Percentiles rank a stretch among this genome's conserved stretches.
Evolutionary conservation across 2,113 vertebrate genomes (phyloP).

Genomic region (Gallinago media): DNA sequence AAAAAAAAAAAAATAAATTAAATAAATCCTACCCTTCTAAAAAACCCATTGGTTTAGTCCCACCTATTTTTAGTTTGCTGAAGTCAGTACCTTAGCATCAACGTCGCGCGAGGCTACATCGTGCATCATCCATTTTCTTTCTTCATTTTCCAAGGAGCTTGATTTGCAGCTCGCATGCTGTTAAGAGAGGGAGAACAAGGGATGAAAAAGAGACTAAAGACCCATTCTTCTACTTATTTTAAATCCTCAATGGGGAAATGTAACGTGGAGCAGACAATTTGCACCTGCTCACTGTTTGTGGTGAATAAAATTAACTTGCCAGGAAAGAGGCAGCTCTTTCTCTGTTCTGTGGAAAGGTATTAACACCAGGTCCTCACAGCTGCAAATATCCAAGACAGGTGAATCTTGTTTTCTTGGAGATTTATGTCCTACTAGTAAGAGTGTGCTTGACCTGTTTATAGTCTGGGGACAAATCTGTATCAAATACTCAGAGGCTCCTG

Average conservation of each 20-base stretch:
- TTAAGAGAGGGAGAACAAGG: background rate
- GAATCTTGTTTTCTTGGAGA: background rate
- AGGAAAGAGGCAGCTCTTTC: background rate
- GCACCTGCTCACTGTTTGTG: background rate
- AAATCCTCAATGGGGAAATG: background rate
- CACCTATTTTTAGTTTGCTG: background rate
- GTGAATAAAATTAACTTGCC: rapidly evolving
- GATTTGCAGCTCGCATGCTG: conserved; percentile 11
- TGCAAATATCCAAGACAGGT: background rate
- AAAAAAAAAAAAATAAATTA: too few species aligned
- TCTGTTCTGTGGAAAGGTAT: background rate
- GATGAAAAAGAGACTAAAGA: background rate
- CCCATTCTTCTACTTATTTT: background rate
- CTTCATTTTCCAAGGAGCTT: background rate
- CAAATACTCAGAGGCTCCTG: background rate
- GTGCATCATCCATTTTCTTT: background rate
- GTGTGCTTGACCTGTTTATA: background rate
- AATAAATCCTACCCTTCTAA: background rate
- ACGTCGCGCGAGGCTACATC: rapidly evolving
- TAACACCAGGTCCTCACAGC: background rate
- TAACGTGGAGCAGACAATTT: background rate
- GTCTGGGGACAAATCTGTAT: background rate
- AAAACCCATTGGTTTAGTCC: background rate
- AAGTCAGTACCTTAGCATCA: conserved; percentile 41
- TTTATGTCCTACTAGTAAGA: background rate